These are phyloP conservation scores for Parochlus steinenii DNA, from an alignment of 2,888 invertebrate genomes.

Conservation along the genomic window DNA sequence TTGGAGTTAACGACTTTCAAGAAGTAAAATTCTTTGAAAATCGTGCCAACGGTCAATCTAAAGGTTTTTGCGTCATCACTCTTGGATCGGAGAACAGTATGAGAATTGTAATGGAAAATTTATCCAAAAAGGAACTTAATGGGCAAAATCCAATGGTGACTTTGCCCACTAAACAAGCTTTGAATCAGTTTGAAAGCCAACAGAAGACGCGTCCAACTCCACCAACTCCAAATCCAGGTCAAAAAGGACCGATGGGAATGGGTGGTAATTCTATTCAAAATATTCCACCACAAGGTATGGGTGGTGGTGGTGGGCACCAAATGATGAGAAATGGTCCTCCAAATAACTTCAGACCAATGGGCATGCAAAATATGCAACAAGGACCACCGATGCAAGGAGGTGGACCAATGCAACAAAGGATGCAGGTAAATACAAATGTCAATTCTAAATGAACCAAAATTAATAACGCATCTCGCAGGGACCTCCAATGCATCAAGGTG, in stretches of 20 bases:
- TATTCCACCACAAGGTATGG: slow-evolving; percentile 32
- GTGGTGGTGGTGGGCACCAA: slow-evolving; percentile 34
- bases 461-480: slow-evolving; percentile 25
- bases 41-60: slow-evolving; percentile 94
- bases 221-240: slow-evolving; percentile 38
- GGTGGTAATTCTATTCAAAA: slow-evolving; percentile 33
- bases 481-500: slow-evolving; percentile 42
- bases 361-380: slow-evolving; percentile 33
- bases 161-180: slow-evolving; percentile 79
- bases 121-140: slow-evolving; percentile 90
- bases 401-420: slow-evolving; percentile 43
- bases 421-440: slow-evolving; percentile 33
- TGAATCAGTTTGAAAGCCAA: slow-evolving; percentile 79
- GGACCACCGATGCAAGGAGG: slow-evolving; percentile 41
- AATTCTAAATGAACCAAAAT: slow-evolving; percentile 9
- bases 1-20: slow-evolving; percentile 84
- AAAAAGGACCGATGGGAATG: slow-evolving; percentile 31
- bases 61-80: slow-evolving; percentile 93
- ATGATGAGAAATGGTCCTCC: slow-evolving; percentile 27
- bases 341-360: slow-evolving; percentile 34
- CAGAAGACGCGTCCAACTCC: slow-evolving; percentile 78
- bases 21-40: slow-evolving; percentile 99
- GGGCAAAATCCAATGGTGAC: slow-evolving; percentile 92
- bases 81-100: slow-evolving; percentile 85
- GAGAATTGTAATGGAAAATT: slow-evolving; percentile 75